phyloP scores from a whole-genome alignment of 2,888 invertebrate species.

The Abscondita cerata region DNA sequence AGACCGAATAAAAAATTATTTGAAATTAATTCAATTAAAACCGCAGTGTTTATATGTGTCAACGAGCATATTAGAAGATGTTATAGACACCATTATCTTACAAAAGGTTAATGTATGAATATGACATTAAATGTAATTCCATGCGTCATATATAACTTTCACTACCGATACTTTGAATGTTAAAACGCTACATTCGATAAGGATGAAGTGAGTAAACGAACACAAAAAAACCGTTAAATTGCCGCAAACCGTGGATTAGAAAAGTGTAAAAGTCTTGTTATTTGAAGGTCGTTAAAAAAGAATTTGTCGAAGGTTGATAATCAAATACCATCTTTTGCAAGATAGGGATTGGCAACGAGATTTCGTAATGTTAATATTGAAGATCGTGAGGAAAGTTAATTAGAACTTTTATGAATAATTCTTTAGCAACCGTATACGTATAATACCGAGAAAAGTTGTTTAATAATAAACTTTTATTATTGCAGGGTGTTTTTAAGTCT shows the following conservation, averaged over 20 bases:
- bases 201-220: background rate
- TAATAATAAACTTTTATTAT: background rate
- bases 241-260: background rate
- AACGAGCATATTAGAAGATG: background rate
- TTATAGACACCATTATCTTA: constrained; percentile 2
- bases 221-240: constrained; percentile 4
- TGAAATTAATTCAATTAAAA: too few species aligned
- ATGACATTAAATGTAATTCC: constrained; percentile 21
- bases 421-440: background rate
- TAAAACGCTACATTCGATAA: background rate
- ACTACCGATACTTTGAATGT: constrained; percentile 9
- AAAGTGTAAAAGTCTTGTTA: background rate
- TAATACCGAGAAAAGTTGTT: background rate
- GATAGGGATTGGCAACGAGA: background rate
- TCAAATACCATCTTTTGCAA: background rate
- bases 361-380: constrained; percentile 3
- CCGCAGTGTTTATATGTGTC: background rate
- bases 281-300: background rate
- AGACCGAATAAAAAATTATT: too few species aligned
- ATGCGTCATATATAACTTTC: constrained; percentile 28
- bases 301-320: constrained; percentile 2
- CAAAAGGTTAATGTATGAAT: constrained; percentile 7
- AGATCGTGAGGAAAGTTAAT: constrained; percentile 16
- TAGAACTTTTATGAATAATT: constrained; percentile 6
- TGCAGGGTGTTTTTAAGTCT: constrained; percentile 51